A percentile compares a stretch with the other conserved stretches of the same genome.
Evolutionary conservation across 2,797 vertebrate genomes (phyloP).

Genomic region (Muscicapa comitata): DNA sequence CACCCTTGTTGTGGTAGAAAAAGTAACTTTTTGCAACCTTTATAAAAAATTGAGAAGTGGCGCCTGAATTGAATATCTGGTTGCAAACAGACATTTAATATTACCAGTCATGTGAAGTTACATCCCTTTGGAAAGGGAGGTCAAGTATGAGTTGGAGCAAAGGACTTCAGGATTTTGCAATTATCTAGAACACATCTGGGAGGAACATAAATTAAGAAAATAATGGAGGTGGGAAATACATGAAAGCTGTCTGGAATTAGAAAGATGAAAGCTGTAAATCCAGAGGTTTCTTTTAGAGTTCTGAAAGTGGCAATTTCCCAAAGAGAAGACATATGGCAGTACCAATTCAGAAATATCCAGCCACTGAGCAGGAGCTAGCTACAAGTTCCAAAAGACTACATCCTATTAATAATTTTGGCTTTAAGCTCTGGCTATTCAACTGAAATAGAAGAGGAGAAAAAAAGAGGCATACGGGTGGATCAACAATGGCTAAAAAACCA

Average conservation of each 20-base stretch:
- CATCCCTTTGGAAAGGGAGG: background rate
- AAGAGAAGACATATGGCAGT: background rate
- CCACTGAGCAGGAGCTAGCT: background rate
- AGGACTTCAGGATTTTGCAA: background rate
- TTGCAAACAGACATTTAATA: background rate
- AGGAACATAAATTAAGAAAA: background rate
- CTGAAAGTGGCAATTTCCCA: background rate
- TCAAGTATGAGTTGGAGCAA: background rate
- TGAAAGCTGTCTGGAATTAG: background rate
- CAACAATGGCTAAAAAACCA: slow-evolving; percentile 54
- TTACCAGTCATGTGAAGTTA: background rate
- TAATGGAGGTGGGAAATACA: background rate
- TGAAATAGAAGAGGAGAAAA: slow-evolving; percentile 37
- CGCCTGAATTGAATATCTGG: background rate
- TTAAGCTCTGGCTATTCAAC: slow-evolving; percentile 8
- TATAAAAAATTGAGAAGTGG: background rate
- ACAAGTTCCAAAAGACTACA: background rate
- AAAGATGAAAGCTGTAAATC: background rate
- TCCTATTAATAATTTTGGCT: slow-evolving; percentile 45
- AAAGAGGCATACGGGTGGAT: slow-evolving; percentile 5
- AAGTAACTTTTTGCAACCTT: background rate
- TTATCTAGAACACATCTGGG: background rate
- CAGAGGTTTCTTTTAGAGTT: background rate
- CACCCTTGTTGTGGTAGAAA: accelerated
- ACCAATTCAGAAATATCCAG: background rate